Base-by-base conservation (phyloP, 1,140 invertebrate genomes). In the Drosophila chauvacae region DNA sequence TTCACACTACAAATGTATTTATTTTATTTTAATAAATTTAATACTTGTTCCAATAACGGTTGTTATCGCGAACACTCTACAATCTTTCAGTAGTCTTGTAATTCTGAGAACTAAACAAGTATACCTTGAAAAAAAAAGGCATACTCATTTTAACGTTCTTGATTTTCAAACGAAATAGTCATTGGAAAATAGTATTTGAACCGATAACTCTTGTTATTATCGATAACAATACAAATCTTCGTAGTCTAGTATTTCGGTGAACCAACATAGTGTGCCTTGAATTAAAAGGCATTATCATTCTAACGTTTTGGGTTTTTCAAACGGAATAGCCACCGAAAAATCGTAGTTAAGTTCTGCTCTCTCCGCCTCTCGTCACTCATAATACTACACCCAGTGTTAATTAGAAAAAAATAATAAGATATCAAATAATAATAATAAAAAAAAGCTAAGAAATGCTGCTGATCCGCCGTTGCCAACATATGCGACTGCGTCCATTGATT, bases 371-470 rank as follows among this genome's bases (percentile, higher is more conserved):
- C 4, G 3, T 11, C 23, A 68, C 39, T 37, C 20, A 59, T 53
- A 50, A 35, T 33, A 18, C 5, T 28, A 68, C 35, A 56, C 48
- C 26, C 26, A 35, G 30, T 33, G 26, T 35, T 26, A 51, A 28
- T 44, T 39, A 11, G 4, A 39, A 55, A 51, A 59, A 20, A 20
- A 26, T 23, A 39, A 55, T 23, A 37, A 35, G 13, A 33, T 9
- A 42, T 9, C 28, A 48, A 10, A 47, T 7, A 23, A 20, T 3
- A 20, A 13, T 5, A 23, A 14, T 7, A 45, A 18, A 18, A 13
- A 39, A 10, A 39, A 48, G 41, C 13, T 11, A 14, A 78, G 28
- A 61, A 51, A 84, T 84, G 81, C 35, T 84, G n/a, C 45, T 78
- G 20, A 30, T 84, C 11, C 59, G 77, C 39, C 81, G 81, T 33